These are phyloP conservation scores for Mugil cephalus DNA, from an alignment of 2,113 vertebrate genomes.

Conservation along the genomic window DNA sequence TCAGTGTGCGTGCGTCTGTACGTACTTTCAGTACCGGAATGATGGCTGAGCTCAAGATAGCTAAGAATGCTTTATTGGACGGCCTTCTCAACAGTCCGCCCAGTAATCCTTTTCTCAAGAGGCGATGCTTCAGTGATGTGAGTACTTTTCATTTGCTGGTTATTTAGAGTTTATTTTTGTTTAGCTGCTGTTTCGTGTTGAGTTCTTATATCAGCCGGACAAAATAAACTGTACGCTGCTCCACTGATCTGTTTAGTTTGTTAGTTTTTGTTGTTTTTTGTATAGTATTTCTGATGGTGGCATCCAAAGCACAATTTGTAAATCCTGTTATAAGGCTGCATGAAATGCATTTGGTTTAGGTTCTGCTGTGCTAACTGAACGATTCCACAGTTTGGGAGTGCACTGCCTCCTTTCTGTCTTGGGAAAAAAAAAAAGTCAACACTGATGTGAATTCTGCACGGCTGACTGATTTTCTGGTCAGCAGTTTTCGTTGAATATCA, in stretches of 20 bases:
- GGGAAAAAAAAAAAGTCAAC: background rate
- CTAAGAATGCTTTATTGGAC: slow-evolving; percentile 49
- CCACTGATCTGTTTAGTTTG: slow-evolving; percentile 4
- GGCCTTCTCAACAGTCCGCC: slow-evolving; percentile 46
- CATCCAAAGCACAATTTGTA: background rate
- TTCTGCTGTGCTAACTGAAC: background rate
- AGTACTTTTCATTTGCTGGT: slow-evolving; percentile 61
- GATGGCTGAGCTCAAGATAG: slow-evolving; percentile 69
- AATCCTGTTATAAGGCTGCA: fast-evolving
- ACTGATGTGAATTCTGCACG: slow-evolving; percentile 10
- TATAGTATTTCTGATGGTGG: background rate
- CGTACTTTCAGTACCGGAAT: slow-evolving; percentile 26
- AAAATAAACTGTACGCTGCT: background rate
- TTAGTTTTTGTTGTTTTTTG: background rate
- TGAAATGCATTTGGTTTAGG: background rate
- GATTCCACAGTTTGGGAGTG: slow-evolving; percentile 10
- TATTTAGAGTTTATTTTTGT: slow-evolving; percentile 7
- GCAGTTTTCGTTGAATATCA: slow-evolving; percentile 50
- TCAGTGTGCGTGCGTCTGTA: slow-evolving; percentile 33
- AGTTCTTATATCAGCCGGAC: slow-evolving; percentile 2
- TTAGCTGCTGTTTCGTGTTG: slow-evolving; percentile 15
- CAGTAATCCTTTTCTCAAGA: slow-evolving; percentile 58
- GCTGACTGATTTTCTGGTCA: slow-evolving; percentile 45
- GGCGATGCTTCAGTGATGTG: slow-evolving; percentile 77
- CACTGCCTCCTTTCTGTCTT: background rate